phyloP scores from a whole-genome alignment of 2,797 vertebrate genomes.

The Orientallactaga sibirica region DNA sequence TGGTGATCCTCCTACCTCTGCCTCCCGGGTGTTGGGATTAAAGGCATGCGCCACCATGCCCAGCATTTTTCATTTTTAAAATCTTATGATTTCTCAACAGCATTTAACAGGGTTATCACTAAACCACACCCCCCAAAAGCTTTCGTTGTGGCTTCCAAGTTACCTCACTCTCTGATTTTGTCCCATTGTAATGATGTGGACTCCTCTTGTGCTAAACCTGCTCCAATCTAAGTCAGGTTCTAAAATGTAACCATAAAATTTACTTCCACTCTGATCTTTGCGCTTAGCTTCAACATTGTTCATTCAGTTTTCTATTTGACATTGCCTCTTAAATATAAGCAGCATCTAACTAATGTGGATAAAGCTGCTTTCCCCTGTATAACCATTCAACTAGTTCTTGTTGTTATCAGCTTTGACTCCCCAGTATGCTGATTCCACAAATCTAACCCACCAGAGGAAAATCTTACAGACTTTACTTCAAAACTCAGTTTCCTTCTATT shows the following conservation, averaged over 20 bases:
- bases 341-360: neutral
- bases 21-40: too few relatives aligned
- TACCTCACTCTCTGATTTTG: neutral
- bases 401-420: constrained; percentile 10
- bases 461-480: neutral
- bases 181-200: neutral
- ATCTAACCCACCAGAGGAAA: neutral
- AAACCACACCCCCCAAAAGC: neutral
- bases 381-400: neutral
- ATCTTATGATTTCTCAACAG: neutral
- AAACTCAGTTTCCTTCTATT: neutral
- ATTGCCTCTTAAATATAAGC: neutral
- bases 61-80: neutral
- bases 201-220: neutral
- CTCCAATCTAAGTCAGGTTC: neutral
- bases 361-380: neutral
- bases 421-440: neutral
- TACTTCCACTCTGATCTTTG: neutral
- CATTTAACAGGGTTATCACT: neutral
- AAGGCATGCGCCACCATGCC: too few relatives aligned
- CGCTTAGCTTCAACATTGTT: neutral
- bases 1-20: too few relatives aligned
- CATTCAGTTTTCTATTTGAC: neutral
- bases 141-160: neutral
- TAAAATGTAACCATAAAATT: constrained; percentile 3